A percentile compares a stretch with the other conserved stretches of the same genome.
phyloP scores from a whole-genome alignment of 2,888 invertebrate species.

The Ferrisia virgata region DNA sequence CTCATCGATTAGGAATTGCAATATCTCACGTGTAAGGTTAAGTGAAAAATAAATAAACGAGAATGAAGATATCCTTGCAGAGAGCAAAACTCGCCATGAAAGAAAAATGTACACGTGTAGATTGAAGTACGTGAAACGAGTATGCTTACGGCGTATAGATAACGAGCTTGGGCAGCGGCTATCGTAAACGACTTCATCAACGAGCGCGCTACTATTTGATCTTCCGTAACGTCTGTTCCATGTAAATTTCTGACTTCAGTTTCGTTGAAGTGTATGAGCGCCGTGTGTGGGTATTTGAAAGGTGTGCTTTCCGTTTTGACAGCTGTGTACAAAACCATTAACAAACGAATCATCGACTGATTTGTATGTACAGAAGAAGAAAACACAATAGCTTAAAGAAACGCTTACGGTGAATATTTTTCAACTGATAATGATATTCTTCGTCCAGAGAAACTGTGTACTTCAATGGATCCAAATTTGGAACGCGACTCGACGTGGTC shows the following conservation, averaged over 20 bases:
- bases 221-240: slow-evolving; percentile 64
- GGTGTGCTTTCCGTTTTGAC: slow-evolving; percentile 53
- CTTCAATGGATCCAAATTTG: slow-evolving; percentile 72
- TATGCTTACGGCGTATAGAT: slow-evolving; percentile 65
- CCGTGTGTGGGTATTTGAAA: slow-evolving; percentile 65
- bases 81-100: too few relatives aligned
- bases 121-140: not conserved
- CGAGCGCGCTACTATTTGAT: slow-evolving; percentile 68
- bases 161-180: slow-evolving; percentile 73
- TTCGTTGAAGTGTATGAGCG: slow-evolving; percentile 68
- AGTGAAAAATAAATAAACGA: too few relatives aligned
- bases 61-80: too few relatives aligned
- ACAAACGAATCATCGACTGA: too few relatives aligned
- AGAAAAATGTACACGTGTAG: too few relatives aligned
- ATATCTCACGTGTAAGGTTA: too few relatives aligned
- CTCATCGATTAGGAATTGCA: too few relatives aligned
- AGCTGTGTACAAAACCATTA: slow-evolving; percentile 56
- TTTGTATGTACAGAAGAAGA: too few relatives aligned
- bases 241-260: slow-evolving; percentile 66
- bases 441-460: slow-evolving; percentile 66
- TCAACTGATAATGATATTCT: slow-evolving; percentile 63
- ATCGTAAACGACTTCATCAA: slow-evolving; percentile 72
- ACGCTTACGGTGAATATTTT: slow-evolving; percentile 70
- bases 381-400: not conserved
- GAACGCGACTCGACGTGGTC: slow-evolving; percentile 55